Conservation (phyloP, 2,888 invertebrate genomes). For the Ophion ventricosus region DNA sequence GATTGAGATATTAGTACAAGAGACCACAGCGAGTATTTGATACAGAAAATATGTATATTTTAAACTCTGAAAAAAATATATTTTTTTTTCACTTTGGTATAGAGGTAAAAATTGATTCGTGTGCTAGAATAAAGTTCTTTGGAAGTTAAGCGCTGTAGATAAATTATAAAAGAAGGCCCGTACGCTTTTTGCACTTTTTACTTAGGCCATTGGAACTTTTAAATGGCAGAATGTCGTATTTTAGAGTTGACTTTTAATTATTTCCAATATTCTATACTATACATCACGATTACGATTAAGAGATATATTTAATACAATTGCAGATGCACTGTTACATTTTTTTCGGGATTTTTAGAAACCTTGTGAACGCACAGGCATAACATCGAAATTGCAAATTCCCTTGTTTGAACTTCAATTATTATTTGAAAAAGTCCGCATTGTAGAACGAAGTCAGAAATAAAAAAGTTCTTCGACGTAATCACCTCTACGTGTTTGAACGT, state of each 20-base stretch:
- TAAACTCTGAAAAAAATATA: neutral
- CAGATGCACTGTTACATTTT: neutral
- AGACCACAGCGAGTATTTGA: constrained; percentile 36
- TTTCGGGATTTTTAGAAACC: neutral
- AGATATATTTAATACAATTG: neutral
- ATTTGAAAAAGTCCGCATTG: neutral
- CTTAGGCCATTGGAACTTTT: neutral
- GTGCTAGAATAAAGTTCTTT: neutral
- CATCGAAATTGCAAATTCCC: neutral
- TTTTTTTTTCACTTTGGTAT: constrained; percentile 8
- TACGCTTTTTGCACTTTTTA: neutral
- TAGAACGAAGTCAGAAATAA: neutral
- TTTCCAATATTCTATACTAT: neutral
- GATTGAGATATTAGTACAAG: constrained; percentile 65
- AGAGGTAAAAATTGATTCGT: neutral
- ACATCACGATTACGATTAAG: neutral
- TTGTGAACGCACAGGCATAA: neutral
- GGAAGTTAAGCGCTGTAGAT: neutral
- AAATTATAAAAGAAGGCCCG: neutral
- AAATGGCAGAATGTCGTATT: neutral
- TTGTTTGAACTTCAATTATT: neutral
- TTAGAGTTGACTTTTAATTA: neutral
- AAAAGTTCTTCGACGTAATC: neutral
- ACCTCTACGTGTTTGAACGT: neutral
- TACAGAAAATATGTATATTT: constrained; percentile 6